These are phyloP conservation scores for Athalia rosae DNA, from an alignment of 2,888 invertebrate species.

Conservation along the genomic window DNA sequence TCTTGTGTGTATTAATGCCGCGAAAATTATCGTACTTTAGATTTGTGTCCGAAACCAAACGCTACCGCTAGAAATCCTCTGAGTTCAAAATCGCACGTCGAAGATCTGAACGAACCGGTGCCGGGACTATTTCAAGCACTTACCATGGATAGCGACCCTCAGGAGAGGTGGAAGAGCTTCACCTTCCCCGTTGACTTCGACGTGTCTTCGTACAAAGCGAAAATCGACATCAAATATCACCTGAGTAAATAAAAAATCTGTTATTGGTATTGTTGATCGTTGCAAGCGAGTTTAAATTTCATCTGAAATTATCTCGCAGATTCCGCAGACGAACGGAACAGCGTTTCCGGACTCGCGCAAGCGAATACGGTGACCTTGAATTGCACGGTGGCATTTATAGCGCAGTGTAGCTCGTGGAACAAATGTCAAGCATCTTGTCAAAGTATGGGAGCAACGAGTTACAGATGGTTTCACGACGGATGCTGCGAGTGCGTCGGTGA, in stretches of 20 bases:
- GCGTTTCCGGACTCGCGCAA: conserved; percentile 37
- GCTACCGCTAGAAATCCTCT: conserved; percentile 80
- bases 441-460: conserved; percentile 86
- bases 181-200: conserved; percentile 84
- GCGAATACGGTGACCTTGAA: conserved; percentile 81
- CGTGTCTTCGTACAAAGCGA: conserved; percentile 77
- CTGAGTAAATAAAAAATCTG: conserved; percentile 77
- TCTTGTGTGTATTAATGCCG: neutral
- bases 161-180: conserved; percentile 85
- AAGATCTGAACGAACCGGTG: conserved; percentile 85
- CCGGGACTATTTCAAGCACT: conserved; percentile 87
- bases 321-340: conserved; percentile 11
- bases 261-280: neutral
- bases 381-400: conserved; percentile 92
- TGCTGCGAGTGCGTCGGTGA: conserved; percentile 93
- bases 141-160: conserved; percentile 83
- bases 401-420: conserved; percentile 88
- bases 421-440: conserved; percentile 88
- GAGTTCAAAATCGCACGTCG: conserved; percentile 86
- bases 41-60: conserved; percentile 89
- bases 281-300: neutral
- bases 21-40: conserved; percentile 73
- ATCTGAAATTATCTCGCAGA: conserved; percentile 30
- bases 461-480: conserved; percentile 93
- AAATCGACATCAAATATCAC: conserved; percentile 79